Conservation (phyloP, 2,797 vertebrate genomes). For the Lithobates sylvaticus region DNA sequence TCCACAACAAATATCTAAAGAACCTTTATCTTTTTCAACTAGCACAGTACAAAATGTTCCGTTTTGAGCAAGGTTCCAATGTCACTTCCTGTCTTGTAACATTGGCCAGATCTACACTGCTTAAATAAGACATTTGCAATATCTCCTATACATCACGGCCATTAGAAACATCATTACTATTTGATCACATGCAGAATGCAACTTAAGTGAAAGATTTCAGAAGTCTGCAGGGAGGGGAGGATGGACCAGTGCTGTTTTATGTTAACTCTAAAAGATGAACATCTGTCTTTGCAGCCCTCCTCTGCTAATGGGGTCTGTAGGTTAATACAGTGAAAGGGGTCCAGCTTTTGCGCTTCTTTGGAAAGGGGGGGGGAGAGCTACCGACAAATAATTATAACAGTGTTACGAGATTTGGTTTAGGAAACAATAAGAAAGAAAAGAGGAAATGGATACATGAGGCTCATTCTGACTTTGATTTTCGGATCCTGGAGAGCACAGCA, state of each 20-base stretch:
- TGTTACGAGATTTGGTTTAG: conserved; percentile 60
- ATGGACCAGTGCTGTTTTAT: conserved; percentile 25
- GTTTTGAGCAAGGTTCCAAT: neutral
- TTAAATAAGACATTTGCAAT: conserved; percentile 32
- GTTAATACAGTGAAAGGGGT: conserved; percentile 52
- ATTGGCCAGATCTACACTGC: neutral
- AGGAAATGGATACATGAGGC: neutral
- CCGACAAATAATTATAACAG: conserved; percentile 24
- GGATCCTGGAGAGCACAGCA: neutral
- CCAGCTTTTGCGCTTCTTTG: conserved; percentile 30
- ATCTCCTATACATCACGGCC: neutral
- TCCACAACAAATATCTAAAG: too few species aligned
- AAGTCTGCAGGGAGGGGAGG: conserved; percentile 11
- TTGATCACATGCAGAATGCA: conserved; percentile 3
- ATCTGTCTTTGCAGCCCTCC: conserved; percentile 47
- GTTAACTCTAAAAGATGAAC: conserved; percentile 47
- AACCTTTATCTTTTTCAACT: neutral
- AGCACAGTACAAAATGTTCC: neutral
- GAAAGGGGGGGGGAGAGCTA: conserved; percentile 20
- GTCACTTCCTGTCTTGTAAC: neutral
- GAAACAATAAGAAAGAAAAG: neutral
- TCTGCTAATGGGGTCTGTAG: conserved; percentile 51
- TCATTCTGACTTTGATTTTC: neutral
- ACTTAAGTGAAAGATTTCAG: conserved; percentile 17
- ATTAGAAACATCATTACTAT: conserved; percentile 30